Percentiles rank a stretch among this genome's conserved stretches.
phyloP scores from a whole-genome alignment of 2,888 invertebrate species.

The Amiota minor region DNA sequence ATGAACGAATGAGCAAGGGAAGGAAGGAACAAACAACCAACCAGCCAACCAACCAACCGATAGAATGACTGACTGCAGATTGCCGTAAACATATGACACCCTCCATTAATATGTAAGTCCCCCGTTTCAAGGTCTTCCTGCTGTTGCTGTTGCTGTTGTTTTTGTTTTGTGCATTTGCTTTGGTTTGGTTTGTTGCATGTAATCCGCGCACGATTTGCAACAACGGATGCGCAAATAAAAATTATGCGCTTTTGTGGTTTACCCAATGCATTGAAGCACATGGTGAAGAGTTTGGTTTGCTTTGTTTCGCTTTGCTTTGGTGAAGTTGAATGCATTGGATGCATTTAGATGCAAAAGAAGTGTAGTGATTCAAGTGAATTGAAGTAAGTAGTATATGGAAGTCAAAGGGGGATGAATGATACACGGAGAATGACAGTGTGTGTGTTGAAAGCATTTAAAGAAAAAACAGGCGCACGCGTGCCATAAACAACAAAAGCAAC shows the following conservation, averaged over 20 bases:
- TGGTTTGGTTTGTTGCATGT: neutral
- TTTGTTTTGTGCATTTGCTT: neutral
- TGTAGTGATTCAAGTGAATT: too few species aligned
- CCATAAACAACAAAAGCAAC: constrained; percentile 13
- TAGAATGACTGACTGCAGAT: too few species aligned
- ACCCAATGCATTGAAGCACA: neutral
- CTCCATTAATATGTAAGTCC: too few species aligned
- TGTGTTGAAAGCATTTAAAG: neutral
- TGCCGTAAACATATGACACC: too few species aligned
- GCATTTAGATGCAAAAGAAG: too few species aligned
- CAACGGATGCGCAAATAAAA: constrained; percentile 68
- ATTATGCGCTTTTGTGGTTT: constrained; percentile 55
- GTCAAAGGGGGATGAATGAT: neutral
- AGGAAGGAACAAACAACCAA: too few species aligned
- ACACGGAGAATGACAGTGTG: neutral
- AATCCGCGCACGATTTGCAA: constrained; percentile 46
- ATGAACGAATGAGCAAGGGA: too few species aligned
- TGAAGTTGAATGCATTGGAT: too few species aligned
- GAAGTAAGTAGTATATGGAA: neutral
- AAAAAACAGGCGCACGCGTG: constrained; percentile 12
- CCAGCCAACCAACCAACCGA: too few species aligned
- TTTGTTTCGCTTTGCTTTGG: too few species aligned
- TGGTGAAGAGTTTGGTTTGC: too few species aligned
- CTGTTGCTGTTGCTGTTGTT: neutral
- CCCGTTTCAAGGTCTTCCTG: constrained; percentile 10